phyloP scores from a whole-genome alignment of 2,888 invertebrate genomes.

The Cantharis flavilabris region DNA sequence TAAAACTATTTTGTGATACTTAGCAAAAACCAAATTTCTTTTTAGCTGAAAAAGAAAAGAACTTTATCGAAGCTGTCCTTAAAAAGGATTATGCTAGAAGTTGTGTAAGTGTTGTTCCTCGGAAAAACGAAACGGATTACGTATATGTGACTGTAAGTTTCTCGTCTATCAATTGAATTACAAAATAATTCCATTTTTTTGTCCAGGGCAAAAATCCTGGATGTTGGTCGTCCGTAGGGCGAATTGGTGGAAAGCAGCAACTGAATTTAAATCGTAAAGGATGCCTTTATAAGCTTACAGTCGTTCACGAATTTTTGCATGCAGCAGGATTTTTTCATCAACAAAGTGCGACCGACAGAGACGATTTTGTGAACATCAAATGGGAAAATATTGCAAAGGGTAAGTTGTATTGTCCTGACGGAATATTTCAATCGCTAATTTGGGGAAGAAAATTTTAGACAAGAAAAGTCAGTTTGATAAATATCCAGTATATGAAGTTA shows the following conservation, averaged over 20 bases:
- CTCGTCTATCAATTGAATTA: background rate
- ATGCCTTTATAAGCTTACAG: conserved; percentile 57
- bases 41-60: conserved; percentile 2
- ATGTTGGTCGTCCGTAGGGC: conserved; percentile 3
- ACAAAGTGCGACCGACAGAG: conserved; percentile 80
- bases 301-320: conserved; percentile 80
- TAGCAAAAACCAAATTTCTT: background rate
- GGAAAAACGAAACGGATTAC: conserved; percentile 2
- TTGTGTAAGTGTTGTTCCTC: conserved; percentile 7
- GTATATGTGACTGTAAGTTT: conserved; percentile 16
- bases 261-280: conserved; percentile 42
- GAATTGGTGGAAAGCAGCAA: background rate
- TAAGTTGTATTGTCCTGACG: conserved; percentile 38
- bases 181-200: background rate
- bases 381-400: conserved; percentile 73
- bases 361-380: conserved; percentile 72
- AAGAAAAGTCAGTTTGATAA: conserved; percentile 61
- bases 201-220: conserved; percentile 3
- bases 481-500: conserved; percentile 64
- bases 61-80: background rate
- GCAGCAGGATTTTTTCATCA: conserved; percentile 84
- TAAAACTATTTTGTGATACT: background rate
- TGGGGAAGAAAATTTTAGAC: background rate
- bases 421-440: too few relatives aligned
- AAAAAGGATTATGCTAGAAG: conserved; percentile 2